Conservation (phyloP, 2,888 invertebrate species). For the Vannuccia rotundouncinata region DNA sequence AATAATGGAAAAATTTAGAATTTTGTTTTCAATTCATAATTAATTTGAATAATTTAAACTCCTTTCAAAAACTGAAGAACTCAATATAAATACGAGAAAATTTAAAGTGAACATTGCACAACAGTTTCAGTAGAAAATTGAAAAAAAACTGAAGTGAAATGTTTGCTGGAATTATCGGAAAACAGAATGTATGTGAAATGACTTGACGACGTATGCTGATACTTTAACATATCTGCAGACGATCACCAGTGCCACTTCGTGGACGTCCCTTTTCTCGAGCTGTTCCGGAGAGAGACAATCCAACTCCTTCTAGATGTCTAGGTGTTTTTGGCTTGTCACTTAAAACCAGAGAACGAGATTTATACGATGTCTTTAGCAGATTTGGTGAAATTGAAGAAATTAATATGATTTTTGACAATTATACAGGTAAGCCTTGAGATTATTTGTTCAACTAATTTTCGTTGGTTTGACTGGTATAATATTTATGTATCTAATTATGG, state of each 20-base stretch:
- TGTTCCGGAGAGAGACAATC: slow-evolving; percentile 65
- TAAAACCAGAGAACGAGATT: slow-evolving; percentile 81
- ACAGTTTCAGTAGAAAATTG: neutral
- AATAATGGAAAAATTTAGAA: no score
- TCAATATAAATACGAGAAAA: no score
- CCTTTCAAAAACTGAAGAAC: no score
- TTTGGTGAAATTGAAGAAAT: slow-evolving; percentile 85
- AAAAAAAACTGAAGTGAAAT: neutral
- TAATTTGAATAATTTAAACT: no score
- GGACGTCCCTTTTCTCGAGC: neutral
- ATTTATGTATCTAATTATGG: neutral
- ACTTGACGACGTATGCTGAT: neutral
- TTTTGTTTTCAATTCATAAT: no score
- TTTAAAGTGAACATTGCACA: neutral
- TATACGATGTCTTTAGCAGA: slow-evolving; percentile 82
- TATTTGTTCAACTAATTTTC: neutral
- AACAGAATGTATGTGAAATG: neutral
- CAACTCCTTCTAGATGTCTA: slow-evolving; percentile 77
- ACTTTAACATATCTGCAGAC: neutral
- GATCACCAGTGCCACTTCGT: neutral
- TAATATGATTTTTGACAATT: slow-evolving; percentile 81
- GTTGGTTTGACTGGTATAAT: neutral
- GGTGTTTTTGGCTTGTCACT: slow-evolving; percentile 90
- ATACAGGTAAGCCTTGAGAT: slow-evolving; percentile 49
- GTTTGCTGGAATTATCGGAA: neutral